phyloP scores from a whole-genome alignment of 2,797 vertebrate species.

The Gallinago solitaria region DNA sequence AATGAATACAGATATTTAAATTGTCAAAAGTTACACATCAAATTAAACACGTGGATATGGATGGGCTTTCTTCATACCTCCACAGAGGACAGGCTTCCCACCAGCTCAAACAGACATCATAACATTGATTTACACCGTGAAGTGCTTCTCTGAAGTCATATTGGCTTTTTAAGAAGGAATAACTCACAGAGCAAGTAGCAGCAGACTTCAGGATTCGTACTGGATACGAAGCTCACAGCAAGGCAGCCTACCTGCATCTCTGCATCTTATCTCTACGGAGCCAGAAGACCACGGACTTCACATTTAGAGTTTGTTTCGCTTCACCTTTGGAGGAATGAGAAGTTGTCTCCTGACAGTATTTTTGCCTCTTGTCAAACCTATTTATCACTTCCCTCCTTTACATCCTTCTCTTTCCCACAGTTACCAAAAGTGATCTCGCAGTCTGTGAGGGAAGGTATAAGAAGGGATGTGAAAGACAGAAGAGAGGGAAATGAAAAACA shows the following conservation, averaged over 20 bases:
- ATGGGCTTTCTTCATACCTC: neutral
- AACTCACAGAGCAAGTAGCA: neutral
- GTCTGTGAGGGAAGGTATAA: neutral
- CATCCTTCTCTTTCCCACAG: neutral
- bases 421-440: neutral
- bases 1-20: neutral
- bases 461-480: neutral
- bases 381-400: neutral
- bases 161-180: neutral
- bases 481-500: neutral
- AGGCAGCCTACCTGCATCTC: slow-evolving; percentile 2
- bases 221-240: neutral
- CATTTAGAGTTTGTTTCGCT: neutral
- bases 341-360: neutral
- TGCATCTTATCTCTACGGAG: neutral
- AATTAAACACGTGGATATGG: neutral
- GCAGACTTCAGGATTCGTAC: neutral
- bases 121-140: neutral
- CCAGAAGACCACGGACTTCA: neutral
- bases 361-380: neutral
- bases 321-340: neutral
- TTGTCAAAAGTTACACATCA: neutral
- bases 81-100: neutral
- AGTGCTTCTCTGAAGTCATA: slow-evolving; percentile 19
- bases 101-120: neutral